Percentiles rank a stretch among this genome's conserved stretches.
Evolutionary conservation across 2,113 vertebrate genomes (phyloP).

Genomic region (Brienomyrus longianalis): DNA sequence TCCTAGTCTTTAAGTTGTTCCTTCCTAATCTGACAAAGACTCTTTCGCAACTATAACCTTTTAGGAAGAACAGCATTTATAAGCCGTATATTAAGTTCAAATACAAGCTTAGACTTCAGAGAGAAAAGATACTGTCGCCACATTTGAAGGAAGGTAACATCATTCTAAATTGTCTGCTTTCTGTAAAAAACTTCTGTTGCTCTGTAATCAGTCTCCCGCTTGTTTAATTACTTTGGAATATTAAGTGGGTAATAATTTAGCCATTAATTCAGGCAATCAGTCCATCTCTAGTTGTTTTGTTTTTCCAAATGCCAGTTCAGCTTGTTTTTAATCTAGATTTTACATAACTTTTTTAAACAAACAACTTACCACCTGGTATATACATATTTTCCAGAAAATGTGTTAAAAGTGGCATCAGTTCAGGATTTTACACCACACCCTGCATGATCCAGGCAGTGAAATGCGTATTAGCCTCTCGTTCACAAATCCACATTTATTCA

Average conservation of each 20-base stretch:
- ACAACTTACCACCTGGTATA: not conserved
- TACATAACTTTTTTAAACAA: not conserved
- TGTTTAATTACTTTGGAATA: constrained; percentile 1
- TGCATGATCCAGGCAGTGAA: not conserved
- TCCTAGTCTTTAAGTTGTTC: not conserved
- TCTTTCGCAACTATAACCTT: not conserved
- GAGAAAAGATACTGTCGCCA: not conserved
- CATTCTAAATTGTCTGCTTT: not conserved
- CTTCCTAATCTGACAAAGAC: not conserved
- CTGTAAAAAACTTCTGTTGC: not conserved
- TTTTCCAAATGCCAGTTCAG: not conserved
- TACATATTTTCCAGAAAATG: not conserved
- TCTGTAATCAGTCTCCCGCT: constrained; percentile 4
- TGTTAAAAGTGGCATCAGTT: not conserved
- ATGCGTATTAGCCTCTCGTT: not conserved
- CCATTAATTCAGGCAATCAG: not conserved
- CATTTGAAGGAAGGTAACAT: not conserved
- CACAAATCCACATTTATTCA: not conserved
- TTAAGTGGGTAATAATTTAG: not conserved
- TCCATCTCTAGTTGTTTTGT: not conserved
- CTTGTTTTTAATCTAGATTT: not conserved
- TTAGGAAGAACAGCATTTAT: not conserved
- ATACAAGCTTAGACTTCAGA: not conserved
- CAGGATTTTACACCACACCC: not conserved
- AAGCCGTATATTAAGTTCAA: not conserved